Percentiles rank a stretch among this genome's conserved stretches.
Conservation (phyloP, 1,140 invertebrate species). For the Gerris buenoi region DNA sequence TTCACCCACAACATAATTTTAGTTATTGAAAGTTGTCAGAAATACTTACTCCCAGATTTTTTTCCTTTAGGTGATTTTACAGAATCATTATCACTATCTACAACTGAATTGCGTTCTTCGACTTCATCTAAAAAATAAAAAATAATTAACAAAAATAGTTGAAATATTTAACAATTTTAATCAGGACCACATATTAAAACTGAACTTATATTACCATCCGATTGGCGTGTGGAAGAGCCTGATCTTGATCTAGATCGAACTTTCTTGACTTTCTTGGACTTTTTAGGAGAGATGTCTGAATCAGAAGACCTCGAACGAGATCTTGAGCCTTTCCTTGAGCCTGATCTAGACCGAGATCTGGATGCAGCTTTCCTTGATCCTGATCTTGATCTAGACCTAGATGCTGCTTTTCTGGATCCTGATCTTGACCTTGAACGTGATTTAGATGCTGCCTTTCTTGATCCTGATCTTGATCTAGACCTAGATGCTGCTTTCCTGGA, state of each 20-base stretch:
- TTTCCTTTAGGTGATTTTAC: conserved; percentile 16
- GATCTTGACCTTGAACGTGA: conserved; percentile 17
- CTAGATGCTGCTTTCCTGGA: background rate
- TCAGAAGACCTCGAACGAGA: conserved; percentile 14
- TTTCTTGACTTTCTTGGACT: conserved; percentile 18
- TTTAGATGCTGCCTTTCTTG: conserved; percentile 11
- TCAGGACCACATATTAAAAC: too few species aligned
- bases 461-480: conserved; percentile 13
- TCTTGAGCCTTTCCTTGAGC: conserved; percentile 7
- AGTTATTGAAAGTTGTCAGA: too few species aligned
- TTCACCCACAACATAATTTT: too few species aligned
- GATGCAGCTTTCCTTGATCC: conserved; percentile 14
- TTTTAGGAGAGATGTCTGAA: conserved; percentile 5
- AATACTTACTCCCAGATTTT: too few species aligned
- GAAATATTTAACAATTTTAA: too few species aligned
- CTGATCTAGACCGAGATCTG: conserved; percentile 19
- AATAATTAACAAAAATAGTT: too few species aligned
- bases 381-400: conserved; percentile 21
- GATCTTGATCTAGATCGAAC: conserved; percentile 21
- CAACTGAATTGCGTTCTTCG: conserved; percentile 25
- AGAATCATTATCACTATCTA: conserved; percentile 24
- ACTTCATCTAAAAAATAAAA: conserved; percentile 17
- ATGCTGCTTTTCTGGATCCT: conserved; percentile 22
- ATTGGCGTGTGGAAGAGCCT: too few species aligned
- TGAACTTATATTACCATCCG: too few species aligned